Evolutionary conservation across 2,113 vertebrate species (phyloP), one percentile per base, ranked within the genome.

Genomic region (Catharus bicknelli): DNA sequence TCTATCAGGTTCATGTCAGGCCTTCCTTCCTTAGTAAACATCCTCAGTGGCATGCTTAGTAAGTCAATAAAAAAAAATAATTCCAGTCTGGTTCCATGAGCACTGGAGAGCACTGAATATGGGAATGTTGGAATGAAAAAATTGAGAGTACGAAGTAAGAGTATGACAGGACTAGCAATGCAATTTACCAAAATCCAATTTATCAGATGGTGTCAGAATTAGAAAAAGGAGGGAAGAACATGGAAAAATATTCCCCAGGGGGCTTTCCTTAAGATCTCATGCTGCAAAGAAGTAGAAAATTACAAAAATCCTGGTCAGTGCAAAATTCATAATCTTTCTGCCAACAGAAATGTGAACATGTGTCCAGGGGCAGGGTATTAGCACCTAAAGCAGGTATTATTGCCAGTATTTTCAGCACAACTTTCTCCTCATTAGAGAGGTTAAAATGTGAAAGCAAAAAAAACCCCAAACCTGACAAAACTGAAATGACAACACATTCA

Each of bases 1-100:
- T 86, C 95, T 57, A 30, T 94, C 95, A 94, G 83, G 75, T 88
- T 96, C 86, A 88, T 69, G 86, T 96, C 58, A 96, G 85, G 90
- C 47, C 96, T 96, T 94, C 40, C 53, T 95, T 97, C 89, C 83
- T 77, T 86, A 59, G 80, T 95, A 97, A 97, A 94, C 70, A 96
- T 86, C 38, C 79, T 96, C 93, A 90, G 64, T 78, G 42, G 55
- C 67, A 22, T 58, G 26, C 82, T 94, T 79, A 92, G 76, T 51
- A 96, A 94, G 55, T 69, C 86, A 86, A 88, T 93, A 95, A 95
- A 94, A 96, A 82, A 86, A 54, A 83, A 36, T 86, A 82, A 95
- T 90, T 84, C 86, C 90, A 91, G 67, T 43, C n/a, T 83, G 86
- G 75, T 94, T 89, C 63, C 67, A 93, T 10, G 76, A 92, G 48